These are phyloP conservation scores for Aurelia sp. DNA, from an alignment of 30 jellyfish, hydroid and myxozoan species.

Conservation along the genomic window DNA sequence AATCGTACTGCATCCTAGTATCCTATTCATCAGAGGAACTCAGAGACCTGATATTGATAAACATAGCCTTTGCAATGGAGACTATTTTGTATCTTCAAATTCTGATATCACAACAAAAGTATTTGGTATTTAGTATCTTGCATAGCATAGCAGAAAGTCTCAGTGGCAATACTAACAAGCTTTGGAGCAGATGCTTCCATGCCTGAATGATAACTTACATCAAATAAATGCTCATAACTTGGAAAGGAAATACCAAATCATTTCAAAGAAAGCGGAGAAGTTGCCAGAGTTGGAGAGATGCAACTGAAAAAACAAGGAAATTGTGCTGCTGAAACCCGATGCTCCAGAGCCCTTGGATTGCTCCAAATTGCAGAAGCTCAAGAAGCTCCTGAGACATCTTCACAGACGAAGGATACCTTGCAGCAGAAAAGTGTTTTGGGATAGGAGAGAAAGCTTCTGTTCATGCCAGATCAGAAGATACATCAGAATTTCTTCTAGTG, in stretches of 20 bases:
- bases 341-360: no score
- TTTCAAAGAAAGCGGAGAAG: neutral
- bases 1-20: no score
- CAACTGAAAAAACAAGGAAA: neutral
- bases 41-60: neutral
- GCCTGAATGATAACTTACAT: conserved; percentile 8
- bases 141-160: neutral
- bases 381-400: no score
- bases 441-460: no score
- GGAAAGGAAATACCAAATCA: neutral
- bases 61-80: neutral
- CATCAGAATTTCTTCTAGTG: no score
- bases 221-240: neutral
- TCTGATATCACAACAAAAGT: neutral
- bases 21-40: neutral
- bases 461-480: no score
- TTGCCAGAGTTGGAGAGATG: neutral
- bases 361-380: no score
- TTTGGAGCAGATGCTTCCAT: conserved; percentile 4
- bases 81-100: neutral
- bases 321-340: neutral
- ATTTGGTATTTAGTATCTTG: neutral
- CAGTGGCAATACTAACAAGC: neutral
- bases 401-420: no score
- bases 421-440: no score